A percentile compares a stretch with the other conserved stretches of the same genome.
phyloP scores from a whole-genome alignment of 1,140 invertebrate genomes.

The Argopecten irradians region DNA sequence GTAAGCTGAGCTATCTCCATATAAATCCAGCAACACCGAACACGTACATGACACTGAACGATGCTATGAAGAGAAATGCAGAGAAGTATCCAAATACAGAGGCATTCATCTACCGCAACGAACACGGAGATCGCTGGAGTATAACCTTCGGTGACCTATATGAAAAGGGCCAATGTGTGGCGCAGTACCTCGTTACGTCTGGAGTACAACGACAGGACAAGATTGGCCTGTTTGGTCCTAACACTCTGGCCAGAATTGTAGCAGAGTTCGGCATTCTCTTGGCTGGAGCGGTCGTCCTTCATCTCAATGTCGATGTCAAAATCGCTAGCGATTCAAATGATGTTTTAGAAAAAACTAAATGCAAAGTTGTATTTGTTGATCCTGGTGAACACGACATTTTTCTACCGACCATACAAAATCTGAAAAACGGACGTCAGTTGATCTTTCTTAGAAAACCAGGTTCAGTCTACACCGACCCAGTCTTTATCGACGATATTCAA shows the following conservation, averaged over 20 bases:
- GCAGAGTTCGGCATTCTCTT: not conserved
- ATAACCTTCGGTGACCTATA: not conserved
- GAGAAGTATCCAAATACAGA: not conserved
- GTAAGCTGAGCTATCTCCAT: not conserved
- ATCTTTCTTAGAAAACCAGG: not conserved
- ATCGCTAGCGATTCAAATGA: not conserved
- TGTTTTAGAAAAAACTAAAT: not conserved
- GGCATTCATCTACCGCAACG: not conserved
- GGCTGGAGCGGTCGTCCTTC: not conserved
- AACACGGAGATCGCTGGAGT: not conserved
- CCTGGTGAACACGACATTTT: not conserved
- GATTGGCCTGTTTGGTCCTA: not conserved
- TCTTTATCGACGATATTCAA: not conserved
- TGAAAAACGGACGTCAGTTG: not conserved
- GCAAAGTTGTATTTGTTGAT: not conserved
- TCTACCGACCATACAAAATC: not conserved
- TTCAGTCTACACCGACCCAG: not conserved
- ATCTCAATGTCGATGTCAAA: not conserved
- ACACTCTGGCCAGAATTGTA: not conserved
- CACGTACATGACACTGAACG: not conserved
- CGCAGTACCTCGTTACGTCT: not conserved
- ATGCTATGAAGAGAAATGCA: not conserved
- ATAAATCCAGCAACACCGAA: not conserved
- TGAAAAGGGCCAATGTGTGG: not conserved
- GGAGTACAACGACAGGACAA: not conserved